Base-by-base conservation (phyloP, 2,113 vertebrate genomes). In the Prinia subflava region DNA sequence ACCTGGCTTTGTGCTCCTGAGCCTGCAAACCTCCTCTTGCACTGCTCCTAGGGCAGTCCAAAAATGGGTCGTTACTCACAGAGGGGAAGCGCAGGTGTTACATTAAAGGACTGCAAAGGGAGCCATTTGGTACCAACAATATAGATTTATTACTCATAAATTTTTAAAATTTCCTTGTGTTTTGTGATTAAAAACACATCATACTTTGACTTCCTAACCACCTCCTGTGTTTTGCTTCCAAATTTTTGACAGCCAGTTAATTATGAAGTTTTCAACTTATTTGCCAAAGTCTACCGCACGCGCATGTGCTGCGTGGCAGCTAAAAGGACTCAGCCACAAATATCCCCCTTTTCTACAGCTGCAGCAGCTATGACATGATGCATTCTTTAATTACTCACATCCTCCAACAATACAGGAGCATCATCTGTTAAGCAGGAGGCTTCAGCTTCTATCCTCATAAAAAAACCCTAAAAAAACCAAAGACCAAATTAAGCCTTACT, bases 101-200 rank as follows among this genome's bases (percentile, higher is more conserved):
- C 77, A 95, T 87, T 96, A 96, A 97, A 97, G 94, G 86, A 44
- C 79, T 94, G 92, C 69, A 76, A 96, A 94, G 93, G 95, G 90
- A 97, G 83, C 41, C 74, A 94, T 94, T 95, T 96, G 86, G 93
- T 94, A 92, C 71, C 87, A 96, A 93, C 84, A 92, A 86, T 90
- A 93, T 55, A 69, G 83, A 94, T 97, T 97, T 96, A 95, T 96
- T 95, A 83, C 53, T 94, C 67, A 80, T 94, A 95, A 89, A 77
- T 96, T 95, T 96, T 93, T 49, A 21, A 85, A 96, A 96, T 96
- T 94, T 93, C 84, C 92, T 96, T 81, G 62, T 87, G 81, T 93
- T 95, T 96, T 93, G 88, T 94, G 78, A 94, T 97, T 97, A 93
- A 97, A 97, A 97, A 93, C 80, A 96, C 69, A 96, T 96, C 87